Percentiles rank a stretch among this genome's conserved stretches.
These are phyloP conservation scores for Eumacrocentrus americanus DNA, from an alignment of 2,888 invertebrate species.

Conservation along the genomic window DNA sequence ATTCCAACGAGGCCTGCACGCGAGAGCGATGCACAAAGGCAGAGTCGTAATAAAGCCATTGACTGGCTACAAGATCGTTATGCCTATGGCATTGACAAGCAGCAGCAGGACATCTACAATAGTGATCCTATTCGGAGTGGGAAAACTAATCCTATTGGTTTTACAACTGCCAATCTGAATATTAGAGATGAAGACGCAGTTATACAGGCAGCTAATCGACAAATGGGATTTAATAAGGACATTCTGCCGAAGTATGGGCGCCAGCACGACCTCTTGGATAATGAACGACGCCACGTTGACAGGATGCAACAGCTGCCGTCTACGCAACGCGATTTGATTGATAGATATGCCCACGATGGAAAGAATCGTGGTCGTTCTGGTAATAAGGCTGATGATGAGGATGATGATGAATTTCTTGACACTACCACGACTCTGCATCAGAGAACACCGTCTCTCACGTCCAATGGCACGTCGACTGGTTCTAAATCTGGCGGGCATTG, in stretches of 20 bases:
- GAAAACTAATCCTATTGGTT: conserved; percentile 41
- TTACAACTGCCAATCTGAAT: conserved; percentile 36
- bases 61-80: conserved; percentile 50
- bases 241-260: background rate
- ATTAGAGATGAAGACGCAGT: conserved; percentile 25
- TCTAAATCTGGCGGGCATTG: conserved; percentile 30
- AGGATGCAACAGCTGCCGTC: too few relatives aligned
- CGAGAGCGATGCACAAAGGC: conserved; percentile 32
- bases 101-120: background rate
- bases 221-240: conserved; percentile 29
- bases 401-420: conserved; percentile 57
- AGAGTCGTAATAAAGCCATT: conserved; percentile 41
- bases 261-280: background rate
- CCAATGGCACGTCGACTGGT: conserved; percentile 39
- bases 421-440: conserved; percentile 53
- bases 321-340: conserved; percentile 47
- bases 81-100: conserved; percentile 37
- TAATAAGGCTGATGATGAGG: conserved; percentile 48
- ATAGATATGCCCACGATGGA: conserved; percentile 46
- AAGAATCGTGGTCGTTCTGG: conserved; percentile 25
- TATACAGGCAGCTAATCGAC: conserved; percentile 17
- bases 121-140: conserved; percentile 17
- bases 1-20: conserved; percentile 2
- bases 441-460: conserved; percentile 49
- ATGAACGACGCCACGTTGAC: conserved; percentile 2